Evolutionary conservation across 2,113 vertebrate genomes (phyloP), one percentile per base, ranked within the genome.

Genomic region (Cyprinodon variegatus): DNA sequence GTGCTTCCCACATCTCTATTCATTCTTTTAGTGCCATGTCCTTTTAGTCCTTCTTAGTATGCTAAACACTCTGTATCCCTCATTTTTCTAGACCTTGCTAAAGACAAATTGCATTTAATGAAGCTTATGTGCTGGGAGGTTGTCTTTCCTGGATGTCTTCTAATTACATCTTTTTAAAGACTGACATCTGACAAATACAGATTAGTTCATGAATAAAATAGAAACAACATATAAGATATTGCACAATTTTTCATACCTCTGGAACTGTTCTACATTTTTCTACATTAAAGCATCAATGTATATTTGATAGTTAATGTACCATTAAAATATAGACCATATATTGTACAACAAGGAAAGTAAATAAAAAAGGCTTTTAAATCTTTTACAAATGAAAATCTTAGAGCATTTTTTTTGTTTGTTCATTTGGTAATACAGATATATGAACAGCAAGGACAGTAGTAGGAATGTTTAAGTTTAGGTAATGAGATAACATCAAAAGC

Each of bases 1-100:
- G 61, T 37, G 36, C 77, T 84, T 88, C 82, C 53, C 71, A 20
- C 64, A 46, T 71, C 38, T 14, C 40, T 64, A 43, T 41, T 70
- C 40, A 68, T 79, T 79, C 73, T 63, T 68, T 70, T 75, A 29
- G 20, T 70, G 15, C 41, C 29, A 59, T 13, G 69, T 64, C 74
- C 41, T 61, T 74, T 48, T 81, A 64, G 37, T n/a, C 61, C 48
- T 72, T 43, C 59, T 72, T 61, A 20, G 12, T 38, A 37, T 45
- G 22, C 48, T 39, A 36, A 68, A 70, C 59, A 45, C 65, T 72
- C 61, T 9, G 61, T 61, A 3, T 57, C 46, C 50, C 57, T 43
- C 67, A 3, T 65, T 62, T 15, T 72, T 15, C 20, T 40, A 50
- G 10, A 57, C 4, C 67, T 38, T 57, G 8, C 7, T 71, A 64